Evolutionary conservation across 2,113 vertebrate genomes (phyloP).

Genomic region (Hydropotes inermis): DNA sequence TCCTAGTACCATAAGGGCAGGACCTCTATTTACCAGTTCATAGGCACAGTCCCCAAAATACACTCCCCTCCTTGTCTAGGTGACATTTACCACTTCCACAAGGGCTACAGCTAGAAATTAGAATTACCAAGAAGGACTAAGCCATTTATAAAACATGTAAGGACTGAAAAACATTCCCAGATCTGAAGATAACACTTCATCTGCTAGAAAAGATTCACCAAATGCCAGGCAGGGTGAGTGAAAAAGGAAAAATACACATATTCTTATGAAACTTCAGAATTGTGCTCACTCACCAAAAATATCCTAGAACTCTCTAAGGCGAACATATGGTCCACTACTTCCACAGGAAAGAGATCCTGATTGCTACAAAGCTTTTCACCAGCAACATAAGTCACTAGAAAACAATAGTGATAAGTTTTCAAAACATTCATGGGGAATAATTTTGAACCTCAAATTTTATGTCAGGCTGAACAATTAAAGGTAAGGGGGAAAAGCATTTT

Average conservation of each 20-base stretch:
- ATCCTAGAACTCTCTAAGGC: neutral
- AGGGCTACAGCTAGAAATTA: neutral
- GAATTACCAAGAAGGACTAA: neutral
- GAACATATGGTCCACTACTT: neutral
- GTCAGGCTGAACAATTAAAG: neutral
- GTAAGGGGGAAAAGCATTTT: neutral
- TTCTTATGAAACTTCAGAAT: neutral
- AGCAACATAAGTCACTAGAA: neutral
- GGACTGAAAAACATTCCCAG: neutral
- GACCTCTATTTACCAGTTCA: neutral
- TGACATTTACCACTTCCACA: neutral
- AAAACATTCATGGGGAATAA: neutral
- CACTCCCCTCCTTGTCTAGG: neutral
- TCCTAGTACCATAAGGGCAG: neutral
- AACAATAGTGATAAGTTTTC: neutral
- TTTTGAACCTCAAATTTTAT: slow-evolving; percentile 2
- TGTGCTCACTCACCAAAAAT: neutral
- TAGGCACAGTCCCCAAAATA: neutral
- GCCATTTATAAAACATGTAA: neutral
- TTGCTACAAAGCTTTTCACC: neutral
- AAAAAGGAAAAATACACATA: neutral
- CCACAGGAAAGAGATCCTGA: neutral
- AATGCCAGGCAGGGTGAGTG: neutral
- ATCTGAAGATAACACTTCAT: neutral
- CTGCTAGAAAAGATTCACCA: neutral